Conservation (phyloP, 2,888 invertebrate species). For the Epinotia demarniana region DNA sequence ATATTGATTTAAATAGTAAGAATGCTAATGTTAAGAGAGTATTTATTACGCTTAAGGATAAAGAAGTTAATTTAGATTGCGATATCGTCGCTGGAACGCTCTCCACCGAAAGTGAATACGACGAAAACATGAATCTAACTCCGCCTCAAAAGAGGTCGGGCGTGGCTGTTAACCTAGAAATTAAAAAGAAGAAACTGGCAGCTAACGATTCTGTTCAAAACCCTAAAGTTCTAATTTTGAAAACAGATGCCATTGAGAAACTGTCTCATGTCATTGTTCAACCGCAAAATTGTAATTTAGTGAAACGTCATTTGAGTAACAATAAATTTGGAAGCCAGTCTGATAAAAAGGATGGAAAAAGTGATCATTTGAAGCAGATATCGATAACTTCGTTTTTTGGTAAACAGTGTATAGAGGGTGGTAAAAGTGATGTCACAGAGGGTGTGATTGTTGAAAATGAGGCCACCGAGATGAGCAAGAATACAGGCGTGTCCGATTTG, state of each 20-base stretch:
- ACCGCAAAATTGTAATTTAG: conserved; percentile 80
- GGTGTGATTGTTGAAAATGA: conserved; percentile 58
- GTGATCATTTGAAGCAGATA: conserved; percentile 64
- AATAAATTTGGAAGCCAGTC: conserved; percentile 61
- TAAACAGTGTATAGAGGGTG: conserved; percentile 55
- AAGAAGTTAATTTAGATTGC: conserved; percentile 63
- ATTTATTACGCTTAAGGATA: conserved; percentile 55
- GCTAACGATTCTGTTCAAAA: conserved; percentile 60
- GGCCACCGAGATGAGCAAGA: conserved; percentile 71
- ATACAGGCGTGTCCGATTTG: conserved; percentile 63
- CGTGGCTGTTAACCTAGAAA: conserved; percentile 73
- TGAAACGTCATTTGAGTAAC: conserved; percentile 66
- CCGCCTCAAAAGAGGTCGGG: conserved; percentile 60
- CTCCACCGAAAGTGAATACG: conserved; percentile 58
- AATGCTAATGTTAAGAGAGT: conserved; percentile 65
- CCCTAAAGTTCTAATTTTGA: conserved; percentile 80
- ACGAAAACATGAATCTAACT: conserved; percentile 60
- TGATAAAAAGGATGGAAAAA: conserved; percentile 61
- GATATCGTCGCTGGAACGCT: conserved; percentile 62
- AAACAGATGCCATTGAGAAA: conserved; percentile 76
- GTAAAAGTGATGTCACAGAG: conserved; percentile 46
- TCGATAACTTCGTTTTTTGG: conserved; percentile 66
- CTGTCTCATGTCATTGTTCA: conserved; percentile 78
- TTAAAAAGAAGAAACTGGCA: conserved; percentile 72
- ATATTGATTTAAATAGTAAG: conserved; percentile 63